A percentile compares a stretch with the other conserved stretches of the same genome.
phyloP scores from a whole-genome alignment of 2,113 vertebrate species.

The Castor canadensis region DNA sequence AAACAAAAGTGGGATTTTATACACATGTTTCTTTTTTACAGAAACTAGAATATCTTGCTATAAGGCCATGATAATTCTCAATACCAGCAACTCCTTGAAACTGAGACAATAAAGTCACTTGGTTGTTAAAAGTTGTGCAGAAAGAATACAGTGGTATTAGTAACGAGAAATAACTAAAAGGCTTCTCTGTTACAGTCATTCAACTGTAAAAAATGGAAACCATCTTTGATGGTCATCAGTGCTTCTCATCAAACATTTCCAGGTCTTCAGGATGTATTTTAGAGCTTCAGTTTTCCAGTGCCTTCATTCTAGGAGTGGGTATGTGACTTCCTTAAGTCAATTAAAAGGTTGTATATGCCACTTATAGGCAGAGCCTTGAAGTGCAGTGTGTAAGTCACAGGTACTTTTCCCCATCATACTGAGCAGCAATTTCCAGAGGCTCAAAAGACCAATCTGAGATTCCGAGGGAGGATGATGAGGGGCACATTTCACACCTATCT shows the following conservation, averaged over 20 bases:
- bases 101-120: background rate
- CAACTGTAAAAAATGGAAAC: background rate
- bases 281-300: background rate
- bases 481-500: background rate
- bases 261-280: background rate
- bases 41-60: slow-evolving; percentile 6
- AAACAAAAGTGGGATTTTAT: slow-evolving; percentile 51
- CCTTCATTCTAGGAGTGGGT: background rate
- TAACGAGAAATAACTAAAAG: background rate
- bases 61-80: background rate
- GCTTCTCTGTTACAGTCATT: background rate
- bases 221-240: background rate
- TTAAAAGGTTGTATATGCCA: background rate
- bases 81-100: slow-evolving; percentile 31
- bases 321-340: background rate
- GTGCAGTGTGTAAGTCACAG: background rate
- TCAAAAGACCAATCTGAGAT: background rate
- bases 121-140: background rate
- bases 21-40: background rate
- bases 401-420: background rate
- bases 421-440: background rate
- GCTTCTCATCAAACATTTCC: background rate
- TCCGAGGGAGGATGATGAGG: background rate
- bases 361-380: background rate
- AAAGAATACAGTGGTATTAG: background rate